Percentiles rank a stretch among this genome's conserved stretches.
Evolutionary conservation across 1,140 invertebrate genomes (phyloP).

Genomic region (Drosophila ambigua): DNA sequence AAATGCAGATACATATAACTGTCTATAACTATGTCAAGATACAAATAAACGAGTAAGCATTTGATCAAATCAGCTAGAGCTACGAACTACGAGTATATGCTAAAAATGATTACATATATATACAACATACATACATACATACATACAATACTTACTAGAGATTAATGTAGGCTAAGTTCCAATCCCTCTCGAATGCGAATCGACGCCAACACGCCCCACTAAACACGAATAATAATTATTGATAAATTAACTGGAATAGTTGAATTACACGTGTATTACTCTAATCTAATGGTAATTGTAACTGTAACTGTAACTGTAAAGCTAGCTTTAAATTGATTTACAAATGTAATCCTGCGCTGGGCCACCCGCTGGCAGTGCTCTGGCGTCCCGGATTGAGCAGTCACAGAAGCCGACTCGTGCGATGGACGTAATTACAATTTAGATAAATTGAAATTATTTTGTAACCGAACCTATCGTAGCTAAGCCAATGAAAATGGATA

Average conservation of each 20-base stretch:
- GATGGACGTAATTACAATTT: conserved; percentile 62
- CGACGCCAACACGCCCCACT: conserved; percentile 23
- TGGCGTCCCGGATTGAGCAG: too few species aligned
- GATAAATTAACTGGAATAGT: conserved; percentile 53
- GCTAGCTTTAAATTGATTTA: conserved; percentile 63
- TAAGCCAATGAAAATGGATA: conserved; percentile 61
- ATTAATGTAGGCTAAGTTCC: conserved; percentile 37
- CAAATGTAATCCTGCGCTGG: too few species aligned
- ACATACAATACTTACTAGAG: conserved; percentile 12
- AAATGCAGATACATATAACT: conserved; percentile 52
- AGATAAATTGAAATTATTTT: conserved; percentile 79
- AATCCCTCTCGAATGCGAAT: conserved; percentile 25
- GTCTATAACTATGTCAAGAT: conserved; percentile 18
- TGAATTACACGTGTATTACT: conserved; percentile 51
- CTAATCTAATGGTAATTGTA: conserved; percentile 45
- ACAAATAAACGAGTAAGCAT: conserved; percentile 58
- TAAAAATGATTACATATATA: conserved; percentile 21
- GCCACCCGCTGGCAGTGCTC: too few species aligned
- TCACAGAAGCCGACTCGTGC: conserved; percentile 19
- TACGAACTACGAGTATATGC: conserved; percentile 43
- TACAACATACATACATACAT: conserved; percentile 9
- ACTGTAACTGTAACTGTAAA: conserved; percentile 55
- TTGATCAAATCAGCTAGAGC: conserved; percentile 72
- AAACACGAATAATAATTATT: conserved; percentile 13
- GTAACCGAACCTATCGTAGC: conserved; percentile 67